phyloP scores from a whole-genome alignment of 1,140 invertebrate genomes.

The Nomia melanderi region DNA sequence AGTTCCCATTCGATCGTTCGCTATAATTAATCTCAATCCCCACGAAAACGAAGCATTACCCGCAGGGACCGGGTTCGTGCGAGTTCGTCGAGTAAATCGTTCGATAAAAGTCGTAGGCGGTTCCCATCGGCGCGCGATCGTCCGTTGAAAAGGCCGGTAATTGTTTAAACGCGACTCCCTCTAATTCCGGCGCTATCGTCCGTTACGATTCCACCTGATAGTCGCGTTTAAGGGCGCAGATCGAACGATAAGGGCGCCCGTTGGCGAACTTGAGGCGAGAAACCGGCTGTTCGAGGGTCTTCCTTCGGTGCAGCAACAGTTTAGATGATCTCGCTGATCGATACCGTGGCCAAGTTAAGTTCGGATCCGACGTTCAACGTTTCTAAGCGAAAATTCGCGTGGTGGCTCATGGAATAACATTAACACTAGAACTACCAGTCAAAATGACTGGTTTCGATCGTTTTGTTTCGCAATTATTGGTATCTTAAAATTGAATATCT shows the following conservation, averaged over 20 bases:
- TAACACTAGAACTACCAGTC: too few relatives aligned
- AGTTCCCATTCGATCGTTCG: too few relatives aligned
- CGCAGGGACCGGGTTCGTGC: too few relatives aligned
- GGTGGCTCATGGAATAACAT: too few relatives aligned
- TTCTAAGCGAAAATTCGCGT: neutral
- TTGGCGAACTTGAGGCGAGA: neutral
- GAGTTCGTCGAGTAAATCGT: too few relatives aligned
- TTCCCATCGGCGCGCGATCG: neutral
- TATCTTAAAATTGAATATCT: too few relatives aligned
- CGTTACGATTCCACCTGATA: neutral
- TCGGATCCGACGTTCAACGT: neutral
- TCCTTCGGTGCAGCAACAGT: too few relatives aligned
- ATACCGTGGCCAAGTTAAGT: neutral
- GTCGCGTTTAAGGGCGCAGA: neutral
- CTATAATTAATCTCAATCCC: too few relatives aligned
- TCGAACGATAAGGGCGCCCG: neutral
- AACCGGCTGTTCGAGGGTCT: neutral
- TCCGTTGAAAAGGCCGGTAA: neutral
- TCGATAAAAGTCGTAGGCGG: neutral
- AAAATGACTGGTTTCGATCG: too few relatives aligned
- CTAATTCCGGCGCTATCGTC: conserved; percentile 13
- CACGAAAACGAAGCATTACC: too few relatives aligned
- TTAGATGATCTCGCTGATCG: neutral
- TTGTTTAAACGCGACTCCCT: conserved; percentile 3
- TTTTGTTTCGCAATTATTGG: too few relatives aligned